phyloP scores from a whole-genome alignment of 2,888 invertebrate genomes.

The Drosophila merina region DNA sequence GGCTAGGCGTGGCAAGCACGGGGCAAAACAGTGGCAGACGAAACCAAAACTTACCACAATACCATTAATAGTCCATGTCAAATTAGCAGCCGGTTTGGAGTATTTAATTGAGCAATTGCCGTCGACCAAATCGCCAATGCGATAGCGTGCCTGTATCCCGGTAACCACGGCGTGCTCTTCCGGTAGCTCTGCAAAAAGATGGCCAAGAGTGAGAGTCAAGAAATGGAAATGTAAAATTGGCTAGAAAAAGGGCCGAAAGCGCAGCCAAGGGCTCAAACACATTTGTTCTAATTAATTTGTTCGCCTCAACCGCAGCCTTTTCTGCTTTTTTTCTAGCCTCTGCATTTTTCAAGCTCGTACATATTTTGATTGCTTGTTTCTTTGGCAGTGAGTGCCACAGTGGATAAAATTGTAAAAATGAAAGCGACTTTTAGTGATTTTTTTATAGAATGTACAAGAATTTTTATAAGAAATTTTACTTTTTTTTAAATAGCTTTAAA shows the following conservation, averaged over 20 bases:
- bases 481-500: neutral
- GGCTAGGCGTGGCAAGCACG: conserved; percentile 21
- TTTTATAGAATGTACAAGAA: neutral
- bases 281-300: conserved; percentile 83
- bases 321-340: conserved; percentile 11
- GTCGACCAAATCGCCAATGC: conserved; percentile 85
- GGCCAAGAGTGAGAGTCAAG: conserved; percentile 16
- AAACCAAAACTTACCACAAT: conserved; percentile 83
- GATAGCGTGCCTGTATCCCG: conserved; percentile 85
- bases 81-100: conserved; percentile 86
- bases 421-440: no score
- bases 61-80: conserved; percentile 87
- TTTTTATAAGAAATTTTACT: no score
- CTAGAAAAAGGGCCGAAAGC: conserved; percentile 39
- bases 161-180: conserved; percentile 85
- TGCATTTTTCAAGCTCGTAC: conserved; percentile 13
- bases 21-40: conserved; percentile 36
- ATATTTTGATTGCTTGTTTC: conserved; percentile 18
- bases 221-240: conserved; percentile 71
- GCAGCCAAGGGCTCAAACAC: conserved; percentile 22
- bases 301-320: conserved; percentile 51
- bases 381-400: conserved; percentile 15
- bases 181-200: conserved; percentile 84
- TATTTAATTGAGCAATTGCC: conserved; percentile 86
- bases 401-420: neutral